Conservation (phyloP, 2,888 invertebrate genomes). For the Eupithecia pulchellata region DNA sequence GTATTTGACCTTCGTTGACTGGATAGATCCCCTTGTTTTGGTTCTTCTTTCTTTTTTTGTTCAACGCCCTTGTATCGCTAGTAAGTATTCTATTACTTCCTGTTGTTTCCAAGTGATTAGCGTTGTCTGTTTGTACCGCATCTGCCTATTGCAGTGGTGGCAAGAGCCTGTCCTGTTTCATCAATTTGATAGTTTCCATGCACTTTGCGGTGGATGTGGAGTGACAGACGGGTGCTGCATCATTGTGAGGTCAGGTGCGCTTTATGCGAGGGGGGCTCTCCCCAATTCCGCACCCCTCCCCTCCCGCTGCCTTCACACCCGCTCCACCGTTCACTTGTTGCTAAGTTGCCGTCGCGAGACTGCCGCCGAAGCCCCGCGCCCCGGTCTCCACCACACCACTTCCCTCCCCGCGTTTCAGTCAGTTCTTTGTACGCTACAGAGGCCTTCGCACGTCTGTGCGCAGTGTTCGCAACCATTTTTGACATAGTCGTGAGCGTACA, state of each 20-base stretch:
- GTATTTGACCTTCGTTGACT: not conserved
- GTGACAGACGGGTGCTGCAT: conserved; percentile 60
- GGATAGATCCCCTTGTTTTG: not conserved
- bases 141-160: conserved; percentile 38
- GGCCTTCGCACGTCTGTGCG: conserved; percentile 72
- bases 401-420: conserved; percentile 81
- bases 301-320: conserved; percentile 62
- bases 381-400: conserved; percentile 63
- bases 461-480: conserved; percentile 63
- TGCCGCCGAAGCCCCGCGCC: conserved; percentile 67
- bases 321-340: conserved; percentile 82
- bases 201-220: conserved; percentile 46
- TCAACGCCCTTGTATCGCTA: not conserved
- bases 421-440: conserved; percentile 83
- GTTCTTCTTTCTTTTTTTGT: not conserved
- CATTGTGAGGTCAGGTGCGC: conserved; percentile 72
- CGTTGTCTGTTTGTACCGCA: conserved; percentile 9
- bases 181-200: conserved; percentile 46
- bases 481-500: conserved; percentile 67
- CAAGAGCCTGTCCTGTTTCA: conserved; percentile 74
- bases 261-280: conserved; percentile 62
- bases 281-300: conserved; percentile 56
- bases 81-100: conserved; percentile 10
- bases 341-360: conserved; percentile 72
- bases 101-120: not conserved